Base-by-base conservation (phyloP, 2,888 invertebrate genomes). In the Drosophila neotestacea region DNA sequence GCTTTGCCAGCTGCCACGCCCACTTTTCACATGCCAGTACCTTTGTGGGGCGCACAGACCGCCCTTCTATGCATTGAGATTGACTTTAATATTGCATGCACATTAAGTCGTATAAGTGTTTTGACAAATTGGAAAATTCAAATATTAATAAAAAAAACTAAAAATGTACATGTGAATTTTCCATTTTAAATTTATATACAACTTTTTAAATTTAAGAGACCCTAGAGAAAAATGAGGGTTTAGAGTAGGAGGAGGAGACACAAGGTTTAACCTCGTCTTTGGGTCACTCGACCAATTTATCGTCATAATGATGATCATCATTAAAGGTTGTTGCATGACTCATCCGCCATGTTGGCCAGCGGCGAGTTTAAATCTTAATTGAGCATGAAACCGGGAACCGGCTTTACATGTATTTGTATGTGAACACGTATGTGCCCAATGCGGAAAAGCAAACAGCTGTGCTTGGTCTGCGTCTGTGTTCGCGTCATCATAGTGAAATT, bases 381-480 rank as follows among this genome's bases (percentile, higher is more conserved):
- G 51, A 63, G 55, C 56, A 48, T 75, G 74, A 74, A 51, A 47
- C 58, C 50, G 56, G 60, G 50, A 75, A 56, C 51, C 61, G 50
- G 47, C 52, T 44, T 34, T 39, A 38, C 11, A 42, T 47, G 11
- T 38, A 7, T 10, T 16, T 39, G 28, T 11, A 11, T n/a, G 32
- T 32, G 22, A 30, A 7, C 32, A 32, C n/a, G 27, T 34, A 27
- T 51, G 61, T 3, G 38, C 10, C 10, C n/a, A 77, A 79, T 70
- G 76, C 80, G 83, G 89, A 83, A 88, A 72, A 70, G 73, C 70
- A 67, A 83, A 69, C 55, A 75, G 67, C 68, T 68, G 77, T 48
- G 30, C 38, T 47, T 36, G 16, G 9, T 28, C 10, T 42, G 64
- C 77, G 65, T 76, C 73, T 22, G 22, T 1, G 22, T 22, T 22